Evolutionary conservation across 1,140 invertebrate genomes (phyloP), one percentile per base, ranked within the genome.

Genomic region (Grapholita molesta): DNA sequence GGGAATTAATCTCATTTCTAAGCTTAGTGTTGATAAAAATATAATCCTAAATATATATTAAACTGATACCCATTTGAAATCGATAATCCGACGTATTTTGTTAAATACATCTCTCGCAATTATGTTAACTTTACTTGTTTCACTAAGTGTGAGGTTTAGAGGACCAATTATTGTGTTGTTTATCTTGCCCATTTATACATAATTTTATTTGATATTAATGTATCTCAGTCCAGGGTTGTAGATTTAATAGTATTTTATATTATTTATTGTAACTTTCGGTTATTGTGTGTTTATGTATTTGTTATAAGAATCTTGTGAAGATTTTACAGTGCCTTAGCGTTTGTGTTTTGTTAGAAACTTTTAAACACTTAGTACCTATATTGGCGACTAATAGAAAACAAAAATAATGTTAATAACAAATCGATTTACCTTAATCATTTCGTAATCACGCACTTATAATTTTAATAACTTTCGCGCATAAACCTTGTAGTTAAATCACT

Each of bases 291-390:
- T 66, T 35, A 35, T 8, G 3, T 23, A 21, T 64, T 64, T 64
- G 24, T 64, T 28, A 64, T 11, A 35, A 35, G 11, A 12, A 35
- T 35, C 33, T 35, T 35, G 33, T n/a, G 35, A 32, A 66, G n/a
- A 42, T 66, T 38, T 23, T 61, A 61, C 35, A 66, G 64, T 66
- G 64, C 64, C 64, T 66, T 66, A 66, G 38, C 35, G 25, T 66
- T n/a, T 38, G 24, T 61, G 53, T 61, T 61, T 61, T 30, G 15
- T 30, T 57, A 25, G 12, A 8, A 61, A 61, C n/a, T 28, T 61
- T n/a, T 28, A 9, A 61, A 32, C 8, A 25, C n/a, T 21, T 32
- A 15, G 5, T 61, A n/a, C n/a, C n/a, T n/a, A n/a, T n/a, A n/a
- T n/a, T n/a, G n/a, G n/a, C n/a, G n/a, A n/a, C n/a, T n/a, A n/a